A percentile compares a stretch with the other conserved stretches of the same genome.
Evolutionary conservation across 2,113 vertebrate species (phyloP).

Genomic region (Ibidorhyncha struthersii): DNA sequence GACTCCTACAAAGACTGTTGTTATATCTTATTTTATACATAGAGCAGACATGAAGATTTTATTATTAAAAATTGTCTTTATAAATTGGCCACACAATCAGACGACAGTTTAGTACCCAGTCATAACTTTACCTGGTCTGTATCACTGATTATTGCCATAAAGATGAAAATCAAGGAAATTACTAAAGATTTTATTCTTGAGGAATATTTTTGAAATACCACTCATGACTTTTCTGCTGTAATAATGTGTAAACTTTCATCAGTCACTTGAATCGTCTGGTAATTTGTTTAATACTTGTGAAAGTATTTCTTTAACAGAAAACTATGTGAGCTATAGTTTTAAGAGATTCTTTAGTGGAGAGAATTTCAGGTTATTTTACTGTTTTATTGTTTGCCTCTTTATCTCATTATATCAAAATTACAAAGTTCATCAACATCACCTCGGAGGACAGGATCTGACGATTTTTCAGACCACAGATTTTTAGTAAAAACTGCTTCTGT

Average conservation of each 20-base stretch:
- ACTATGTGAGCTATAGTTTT: background rate
- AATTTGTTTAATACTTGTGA: background rate
- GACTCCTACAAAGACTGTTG: background rate
- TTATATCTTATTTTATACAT: background rate
- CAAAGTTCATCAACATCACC: background rate
- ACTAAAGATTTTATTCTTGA: background rate
- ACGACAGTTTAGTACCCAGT: background rate
- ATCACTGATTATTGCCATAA: background rate
- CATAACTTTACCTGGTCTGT: background rate
- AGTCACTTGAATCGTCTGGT: background rate
- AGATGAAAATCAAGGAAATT: background rate
- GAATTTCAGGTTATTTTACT: background rate
- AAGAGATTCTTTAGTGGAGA: background rate
- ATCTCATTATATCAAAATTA: conserved; percentile 8
- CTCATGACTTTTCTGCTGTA: background rate
- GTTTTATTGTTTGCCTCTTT: background rate
- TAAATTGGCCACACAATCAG: background rate
- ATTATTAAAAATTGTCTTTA: background rate
- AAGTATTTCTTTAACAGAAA: background rate
- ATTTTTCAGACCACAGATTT: background rate
- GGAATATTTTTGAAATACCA: background rate
- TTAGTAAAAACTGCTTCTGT: background rate
- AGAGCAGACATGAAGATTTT: background rate
- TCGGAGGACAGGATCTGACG: background rate
- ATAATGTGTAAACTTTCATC: background rate